Evolutionary conservation across 1,140 invertebrate species (phyloP).

Genomic region (Scaptodrosophila lebanonensis): DNA sequence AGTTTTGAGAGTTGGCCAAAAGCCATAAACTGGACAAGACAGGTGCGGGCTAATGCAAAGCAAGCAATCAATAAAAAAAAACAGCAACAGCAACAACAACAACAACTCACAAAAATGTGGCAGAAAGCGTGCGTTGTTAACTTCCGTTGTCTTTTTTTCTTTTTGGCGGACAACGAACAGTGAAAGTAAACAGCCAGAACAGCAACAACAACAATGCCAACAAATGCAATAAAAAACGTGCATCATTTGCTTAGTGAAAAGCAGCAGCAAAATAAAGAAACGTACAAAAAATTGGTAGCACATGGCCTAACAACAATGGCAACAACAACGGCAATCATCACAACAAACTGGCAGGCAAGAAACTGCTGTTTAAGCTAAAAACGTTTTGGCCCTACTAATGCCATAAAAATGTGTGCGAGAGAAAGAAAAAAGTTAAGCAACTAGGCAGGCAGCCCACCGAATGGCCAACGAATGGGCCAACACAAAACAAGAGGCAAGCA

Average conservation of each 20-base stretch:
- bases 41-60: conserved; percentile 12
- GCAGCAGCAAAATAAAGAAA: too few species aligned
- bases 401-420: too few species aligned
- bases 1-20: too few species aligned
- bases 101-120: conserved; percentile 37
- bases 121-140: conserved; percentile 51
- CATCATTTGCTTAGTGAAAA: conserved; percentile 44
- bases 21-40: conserved; percentile 34
- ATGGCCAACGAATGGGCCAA: conserved; percentile 8
- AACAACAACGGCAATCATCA: too few species aligned
- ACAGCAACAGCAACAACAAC: conserved; percentile 13
- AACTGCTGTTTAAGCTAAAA: too few species aligned
- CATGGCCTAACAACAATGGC: too few species aligned
- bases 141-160: conserved; percentile 34
- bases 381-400: conserved; percentile 29
- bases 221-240: conserved; percentile 41
- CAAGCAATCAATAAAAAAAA: background rate
- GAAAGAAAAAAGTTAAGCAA: too few species aligned
- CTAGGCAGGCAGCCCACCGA: conserved; percentile 5
- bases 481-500: conserved; percentile 37
- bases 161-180: conserved; percentile 48
- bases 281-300: conserved; percentile 49
- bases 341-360: too few species aligned
- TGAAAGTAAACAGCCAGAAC: conserved; percentile 62
- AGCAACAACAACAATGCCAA: conserved; percentile 1